phyloP scores from a whole-genome alignment of 2,888 invertebrate species.

The Villa cingulata region DNA sequence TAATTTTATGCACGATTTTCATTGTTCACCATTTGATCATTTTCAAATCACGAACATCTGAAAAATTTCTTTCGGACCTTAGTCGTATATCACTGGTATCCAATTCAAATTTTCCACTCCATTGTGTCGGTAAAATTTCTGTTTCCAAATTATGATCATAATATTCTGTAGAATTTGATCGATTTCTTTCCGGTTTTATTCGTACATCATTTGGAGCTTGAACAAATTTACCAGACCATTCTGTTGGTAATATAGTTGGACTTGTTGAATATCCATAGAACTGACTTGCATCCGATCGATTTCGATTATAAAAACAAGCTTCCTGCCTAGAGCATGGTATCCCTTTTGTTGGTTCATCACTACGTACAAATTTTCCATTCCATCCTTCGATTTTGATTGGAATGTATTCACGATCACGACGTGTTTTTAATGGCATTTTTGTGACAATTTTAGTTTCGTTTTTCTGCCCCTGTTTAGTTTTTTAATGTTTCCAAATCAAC shows the following conservation, averaged over 20 bases:
- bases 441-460: not conserved
- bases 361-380: constrained; percentile 30
- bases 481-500: no score
- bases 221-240: constrained; percentile 32
- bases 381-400: constrained; percentile 36
- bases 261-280: constrained; percentile 30
- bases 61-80: constrained; percentile 30
- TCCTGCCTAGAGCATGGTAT: not conserved
- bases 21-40: not conserved
- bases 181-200: constrained; percentile 22
- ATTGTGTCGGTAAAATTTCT: constrained; percentile 27
- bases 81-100: constrained; percentile 33
- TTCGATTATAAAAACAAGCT: constrained; percentile 20
- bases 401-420: constrained; percentile 29
- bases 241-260: constrained; percentile 28
- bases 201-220: constrained; percentile 19
- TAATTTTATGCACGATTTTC: not conserved
- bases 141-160: constrained; percentile 27
- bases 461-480: not conserved
- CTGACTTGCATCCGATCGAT: constrained; percentile 29
- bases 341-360: not conserved
- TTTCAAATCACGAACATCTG: constrained; percentile 28
- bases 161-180: constrained; percentile 29
- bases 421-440: constrained; percentile 25
- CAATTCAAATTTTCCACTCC: constrained; percentile 31